Conservation (phyloP, 2,113 vertebrate genomes). For the Strigops habroptila region DNA sequence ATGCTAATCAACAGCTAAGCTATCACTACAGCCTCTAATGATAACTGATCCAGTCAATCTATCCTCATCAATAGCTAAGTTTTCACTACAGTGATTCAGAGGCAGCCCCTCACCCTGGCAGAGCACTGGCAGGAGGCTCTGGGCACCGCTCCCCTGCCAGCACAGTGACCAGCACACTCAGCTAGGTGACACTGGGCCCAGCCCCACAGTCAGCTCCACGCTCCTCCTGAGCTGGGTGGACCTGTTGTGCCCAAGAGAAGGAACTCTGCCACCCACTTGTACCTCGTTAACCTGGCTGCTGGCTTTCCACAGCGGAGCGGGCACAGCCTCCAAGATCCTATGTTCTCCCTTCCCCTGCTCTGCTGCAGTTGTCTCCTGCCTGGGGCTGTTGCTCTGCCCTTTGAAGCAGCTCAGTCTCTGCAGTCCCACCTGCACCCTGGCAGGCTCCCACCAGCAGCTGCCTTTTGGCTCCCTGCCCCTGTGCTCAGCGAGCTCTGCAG, state of each 20-base stretch:
- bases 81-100: neutral
- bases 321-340: neutral
- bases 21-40: neutral
- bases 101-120: neutral
- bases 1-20: neutral
- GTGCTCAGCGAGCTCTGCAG: neutral
- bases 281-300: neutral
- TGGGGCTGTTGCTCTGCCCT: neutral
- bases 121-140: neutral
- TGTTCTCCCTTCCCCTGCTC: neutral
- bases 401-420: neutral
- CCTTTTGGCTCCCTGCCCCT: neutral
- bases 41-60: rapidly evolving
- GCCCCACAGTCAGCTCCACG: neutral
- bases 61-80: neutral
- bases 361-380: neutral
- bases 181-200: neutral
- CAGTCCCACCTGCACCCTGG: neutral
- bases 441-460: neutral
- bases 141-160: neutral
- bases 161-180: neutral
- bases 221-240: neutral
- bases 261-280: too few relatives aligned
- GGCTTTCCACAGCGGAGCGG: neutral
- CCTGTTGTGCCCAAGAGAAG: neutral